Percentiles rank a stretch among this genome's conserved stretches.
Conservation (phyloP, 2,113 vertebrate species). For the Dicrurus megarhynchus region DNA sequence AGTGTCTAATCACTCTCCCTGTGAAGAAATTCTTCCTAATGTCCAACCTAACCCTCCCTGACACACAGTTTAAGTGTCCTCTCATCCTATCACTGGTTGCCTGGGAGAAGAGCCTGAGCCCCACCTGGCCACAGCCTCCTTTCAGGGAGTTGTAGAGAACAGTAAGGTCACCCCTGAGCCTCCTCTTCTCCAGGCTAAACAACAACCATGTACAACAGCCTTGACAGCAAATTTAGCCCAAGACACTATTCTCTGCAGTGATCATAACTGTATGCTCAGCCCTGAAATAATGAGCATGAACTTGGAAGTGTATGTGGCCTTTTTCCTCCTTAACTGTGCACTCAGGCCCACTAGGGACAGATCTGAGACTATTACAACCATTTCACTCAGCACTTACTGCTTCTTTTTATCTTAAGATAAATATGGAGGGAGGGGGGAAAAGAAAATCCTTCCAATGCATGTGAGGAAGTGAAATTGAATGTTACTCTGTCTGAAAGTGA, state of each 20-base stretch:
- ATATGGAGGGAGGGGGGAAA: background rate
- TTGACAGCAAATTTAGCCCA: background rate
- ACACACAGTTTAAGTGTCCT: background rate
- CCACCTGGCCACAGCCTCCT: background rate
- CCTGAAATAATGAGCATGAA: slow-evolving; percentile 16
- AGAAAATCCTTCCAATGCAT: background rate
- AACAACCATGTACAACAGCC: background rate
- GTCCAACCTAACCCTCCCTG: background rate
- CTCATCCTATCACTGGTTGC: background rate
- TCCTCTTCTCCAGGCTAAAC: background rate
- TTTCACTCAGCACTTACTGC: background rate
- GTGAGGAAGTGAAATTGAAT: background rate
- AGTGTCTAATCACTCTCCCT: background rate
- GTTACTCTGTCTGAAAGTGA: background rate
- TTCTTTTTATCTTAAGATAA: background rate
- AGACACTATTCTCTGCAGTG: background rate
- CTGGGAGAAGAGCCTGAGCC: background rate
- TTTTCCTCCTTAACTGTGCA: background rate
- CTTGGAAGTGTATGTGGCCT: background rate
- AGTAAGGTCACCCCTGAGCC: background rate
- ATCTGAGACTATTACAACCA: background rate
- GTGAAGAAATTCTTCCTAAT: background rate
- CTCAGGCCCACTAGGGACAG: background rate
- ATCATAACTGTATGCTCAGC: background rate
- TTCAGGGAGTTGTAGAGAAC: background rate